A percentile compares a stretch with the other conserved stretches of the same genome.
These are phyloP conservation scores for Lethocerus indicus DNA, from an alignment of 1,140 invertebrate genomes.

Conservation along the genomic window DNA sequence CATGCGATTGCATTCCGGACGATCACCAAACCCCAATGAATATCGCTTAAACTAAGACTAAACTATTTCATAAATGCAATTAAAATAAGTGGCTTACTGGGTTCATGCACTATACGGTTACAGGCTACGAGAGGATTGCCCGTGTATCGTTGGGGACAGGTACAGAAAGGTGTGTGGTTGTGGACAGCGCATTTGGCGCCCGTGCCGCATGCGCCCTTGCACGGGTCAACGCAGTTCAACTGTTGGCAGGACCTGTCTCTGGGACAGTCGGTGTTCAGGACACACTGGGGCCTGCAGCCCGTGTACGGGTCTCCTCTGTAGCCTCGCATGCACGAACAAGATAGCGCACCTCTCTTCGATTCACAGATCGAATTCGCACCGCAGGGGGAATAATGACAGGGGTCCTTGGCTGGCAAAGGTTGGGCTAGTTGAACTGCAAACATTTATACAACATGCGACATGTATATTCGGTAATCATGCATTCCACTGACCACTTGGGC, in stretches of 20 bases:
- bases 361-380: constrained; percentile 65
- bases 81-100: constrained; percentile 17
- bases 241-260: constrained; percentile 61
- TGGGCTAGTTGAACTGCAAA: too few species aligned
- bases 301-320: constrained; percentile 58
- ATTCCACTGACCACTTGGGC: too few species aligned
- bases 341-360: constrained; percentile 53
- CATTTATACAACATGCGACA: too few species aligned
- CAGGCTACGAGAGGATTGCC: constrained; percentile 67
- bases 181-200: constrained; percentile 70
- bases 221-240: constrained; percentile 67
- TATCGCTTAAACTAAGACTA: too few species aligned
- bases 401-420: too few species aligned
- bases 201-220: constrained; percentile 61
- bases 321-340: constrained; percentile 51
- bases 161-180: constrained; percentile 68
- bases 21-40: too few species aligned
- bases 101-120: constrained; percentile 22
- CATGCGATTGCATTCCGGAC: too few species aligned
- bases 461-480: too few species aligned
- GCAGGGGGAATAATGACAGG: constrained; percentile 45
- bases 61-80: too few species aligned
- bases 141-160: constrained; percentile 50
- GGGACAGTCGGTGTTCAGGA: constrained; percentile 61
- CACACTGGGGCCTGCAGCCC: constrained; percentile 63